These are phyloP conservation scores for Mimachlamys varia DNA, from an alignment of 2,888 invertebrate species.

Conservation along the genomic window DNA sequence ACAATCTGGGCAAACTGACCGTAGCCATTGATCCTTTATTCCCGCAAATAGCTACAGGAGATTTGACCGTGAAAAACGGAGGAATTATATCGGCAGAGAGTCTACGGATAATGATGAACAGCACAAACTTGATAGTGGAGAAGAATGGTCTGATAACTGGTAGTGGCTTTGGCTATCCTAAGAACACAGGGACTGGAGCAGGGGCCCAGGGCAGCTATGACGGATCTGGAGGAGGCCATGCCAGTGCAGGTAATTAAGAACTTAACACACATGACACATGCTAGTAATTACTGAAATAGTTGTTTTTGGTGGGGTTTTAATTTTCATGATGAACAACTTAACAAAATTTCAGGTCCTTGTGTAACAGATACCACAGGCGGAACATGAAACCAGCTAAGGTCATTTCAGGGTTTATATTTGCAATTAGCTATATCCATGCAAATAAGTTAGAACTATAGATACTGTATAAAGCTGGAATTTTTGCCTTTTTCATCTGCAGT, in stretches of 20 bases:
- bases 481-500: too few species aligned
- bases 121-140: slow-evolving; percentile 60
- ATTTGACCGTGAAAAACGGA: slow-evolving; percentile 62
- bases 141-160: slow-evolving; percentile 61
- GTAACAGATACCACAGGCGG: too few species aligned
- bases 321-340: too few species aligned
- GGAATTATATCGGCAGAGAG: slow-evolving; percentile 55
- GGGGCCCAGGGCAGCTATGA: slow-evolving; percentile 52
- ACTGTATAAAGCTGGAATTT: too few species aligned
- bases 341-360: too few species aligned
- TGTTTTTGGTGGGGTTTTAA: too few species aligned
- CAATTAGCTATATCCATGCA: too few species aligned
- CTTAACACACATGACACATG: neutral
- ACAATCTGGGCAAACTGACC: slow-evolving; percentile 63
- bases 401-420: too few species aligned
- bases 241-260: slow-evolving; percentile 63
- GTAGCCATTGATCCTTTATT: slow-evolving; percentile 57
- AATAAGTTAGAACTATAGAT: too few species aligned
- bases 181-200: slow-evolving; percentile 59
- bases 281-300: too few species aligned
- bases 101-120: slow-evolving; percentile 51
- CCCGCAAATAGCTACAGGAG: slow-evolving; percentile 54
- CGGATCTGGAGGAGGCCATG: slow-evolving; percentile 66
- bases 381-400: too few species aligned
- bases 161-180: slow-evolving; percentile 59